Evolutionary conservation across 2,888 invertebrate species (phyloP).

Genomic region (Linhomoeus sp.): DNA sequence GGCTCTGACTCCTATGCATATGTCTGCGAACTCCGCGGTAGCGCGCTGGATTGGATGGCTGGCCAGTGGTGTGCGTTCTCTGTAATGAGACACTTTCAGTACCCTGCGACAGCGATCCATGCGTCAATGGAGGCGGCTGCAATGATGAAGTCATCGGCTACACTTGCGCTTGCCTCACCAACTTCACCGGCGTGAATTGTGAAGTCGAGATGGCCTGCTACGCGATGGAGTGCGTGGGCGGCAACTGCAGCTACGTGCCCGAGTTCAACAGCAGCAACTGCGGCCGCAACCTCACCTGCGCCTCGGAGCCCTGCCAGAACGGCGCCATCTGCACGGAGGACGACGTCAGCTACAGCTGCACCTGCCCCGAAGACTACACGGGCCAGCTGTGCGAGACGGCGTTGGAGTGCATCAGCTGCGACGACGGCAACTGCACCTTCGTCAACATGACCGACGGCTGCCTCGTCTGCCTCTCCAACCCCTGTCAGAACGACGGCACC

Average conservation of each 20-base stretch:
- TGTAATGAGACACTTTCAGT: too few relatives aligned
- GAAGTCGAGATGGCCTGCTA: too few relatives aligned
- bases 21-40: too few relatives aligned
- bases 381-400: neutral
- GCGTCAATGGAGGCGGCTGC: conserved; percentile 1
- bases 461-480: conserved; percentile 1
- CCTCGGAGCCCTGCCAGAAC: conserved; percentile 66
- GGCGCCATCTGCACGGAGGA: conserved; percentile 69
- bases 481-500: conserved; percentile 1
- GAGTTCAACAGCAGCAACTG: too few relatives aligned
- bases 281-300: too few relatives aligned
- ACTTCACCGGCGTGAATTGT: too few relatives aligned
- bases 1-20: too few relatives aligned
- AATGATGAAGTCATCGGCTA: conserved; percentile 41
- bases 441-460: too few relatives aligned
- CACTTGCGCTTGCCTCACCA: conserved; percentile 47
- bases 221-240: too few relatives aligned
- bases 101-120: neutral
- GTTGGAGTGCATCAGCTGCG: neutral
- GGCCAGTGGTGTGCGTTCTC: too few relatives aligned
- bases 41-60: too few relatives aligned
- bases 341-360: conserved; percentile 48
- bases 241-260: too few relatives aligned
- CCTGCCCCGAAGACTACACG: conserved; percentile 30
- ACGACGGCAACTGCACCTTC: neutral